Evolutionary conservation across 1,140 invertebrate genomes (phyloP).

Genomic region (Drosophila nigromelanica): DNA sequence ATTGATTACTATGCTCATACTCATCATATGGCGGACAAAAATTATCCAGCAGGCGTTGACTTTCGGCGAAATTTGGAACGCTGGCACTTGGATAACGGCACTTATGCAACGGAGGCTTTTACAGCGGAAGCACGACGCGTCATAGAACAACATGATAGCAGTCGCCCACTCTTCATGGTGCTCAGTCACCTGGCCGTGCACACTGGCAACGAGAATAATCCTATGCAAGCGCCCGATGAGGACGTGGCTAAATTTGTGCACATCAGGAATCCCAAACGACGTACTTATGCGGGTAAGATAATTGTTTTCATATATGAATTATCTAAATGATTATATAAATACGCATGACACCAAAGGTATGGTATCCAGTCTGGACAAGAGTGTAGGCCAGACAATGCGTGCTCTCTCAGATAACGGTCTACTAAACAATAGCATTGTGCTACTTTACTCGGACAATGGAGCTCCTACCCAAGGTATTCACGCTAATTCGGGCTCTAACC

Average conservation of each 20-base stretch:
- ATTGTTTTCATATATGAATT: neutral
- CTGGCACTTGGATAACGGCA: conserved; percentile 86
- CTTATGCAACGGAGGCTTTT: conserved; percentile 92
- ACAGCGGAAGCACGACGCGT: conserved; percentile 88
- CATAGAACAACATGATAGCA: conserved; percentile 87
- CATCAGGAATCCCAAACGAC: conserved; percentile 89
- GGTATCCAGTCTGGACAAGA: conserved; percentile 93
- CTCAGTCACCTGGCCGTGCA: conserved; percentile 92
- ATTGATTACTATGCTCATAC: conserved; percentile 93
- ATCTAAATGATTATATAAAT: neutral
- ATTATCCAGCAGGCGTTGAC: conserved; percentile 86
- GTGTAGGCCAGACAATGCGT: conserved; percentile 90
- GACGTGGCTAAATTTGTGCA: conserved; percentile 90
- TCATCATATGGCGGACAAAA: conserved; percentile 84
- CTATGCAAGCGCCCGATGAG: conserved; percentile 91
- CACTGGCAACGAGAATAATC: conserved; percentile 88
- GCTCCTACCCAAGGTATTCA: conserved; percentile 89
- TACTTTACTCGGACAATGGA: conserved; percentile 91
- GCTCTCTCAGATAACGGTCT: conserved; percentile 88
- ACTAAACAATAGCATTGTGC: conserved; percentile 89
- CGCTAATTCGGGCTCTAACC: conserved; percentile 93
- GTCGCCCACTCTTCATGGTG: conserved; percentile 90
- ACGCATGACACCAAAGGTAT: conserved; percentile 85
- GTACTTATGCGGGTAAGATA: conserved; percentile 90
- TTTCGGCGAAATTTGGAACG: conserved; percentile 87